Conservation (phyloP, 2,113 vertebrate genomes). For the Ochotona curzoniae region DNA sequence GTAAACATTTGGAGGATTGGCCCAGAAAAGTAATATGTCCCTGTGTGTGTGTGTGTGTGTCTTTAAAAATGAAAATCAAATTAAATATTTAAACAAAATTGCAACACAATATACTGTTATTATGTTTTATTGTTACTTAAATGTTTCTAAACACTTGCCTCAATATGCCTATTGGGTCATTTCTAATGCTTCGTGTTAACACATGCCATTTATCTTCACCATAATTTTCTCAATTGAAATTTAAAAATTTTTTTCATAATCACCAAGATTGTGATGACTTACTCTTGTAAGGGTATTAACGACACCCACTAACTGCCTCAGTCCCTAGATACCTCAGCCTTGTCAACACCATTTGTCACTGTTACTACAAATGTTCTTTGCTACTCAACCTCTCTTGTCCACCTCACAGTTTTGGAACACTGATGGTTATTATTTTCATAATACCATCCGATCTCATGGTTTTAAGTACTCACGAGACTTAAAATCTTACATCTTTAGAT, state of each 20-base stretch:
- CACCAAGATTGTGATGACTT: neutral
- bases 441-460: neutral
- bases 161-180: neutral
- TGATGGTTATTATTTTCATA: neutral
- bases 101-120: neutral
- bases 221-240: neutral
- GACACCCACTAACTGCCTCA: neutral
- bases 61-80: no score
- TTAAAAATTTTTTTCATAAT: conserved; percentile 8
- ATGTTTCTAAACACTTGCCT: conserved; percentile 15
- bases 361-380: neutral
- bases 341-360: neutral
- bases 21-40: no score
- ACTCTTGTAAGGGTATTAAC: neutral
- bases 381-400: neutral
- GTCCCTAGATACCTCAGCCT: neutral
- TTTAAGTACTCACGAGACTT: neutral
- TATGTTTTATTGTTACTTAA: conserved; percentile 13
- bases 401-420: neutral
- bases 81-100: neutral
- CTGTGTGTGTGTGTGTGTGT: no score
- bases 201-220: neutral
- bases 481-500: neutral
- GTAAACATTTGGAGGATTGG: no score
- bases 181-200: neutral